Evolutionary conservation across 2,888 invertebrate species (phyloP).

Genomic region (Microctonus hyperodae): DNA sequence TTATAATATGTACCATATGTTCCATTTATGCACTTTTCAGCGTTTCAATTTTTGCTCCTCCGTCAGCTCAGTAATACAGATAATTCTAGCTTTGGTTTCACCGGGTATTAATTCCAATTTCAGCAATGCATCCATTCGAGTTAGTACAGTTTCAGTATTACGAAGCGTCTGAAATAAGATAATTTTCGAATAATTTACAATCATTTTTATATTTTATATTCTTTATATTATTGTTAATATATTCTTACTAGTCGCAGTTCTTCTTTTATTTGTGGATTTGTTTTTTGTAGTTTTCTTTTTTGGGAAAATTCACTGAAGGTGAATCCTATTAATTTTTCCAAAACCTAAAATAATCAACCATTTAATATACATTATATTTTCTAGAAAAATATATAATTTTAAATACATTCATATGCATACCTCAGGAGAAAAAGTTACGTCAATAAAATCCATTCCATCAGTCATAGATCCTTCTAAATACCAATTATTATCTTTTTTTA

Average conservation of each 20-base stretch:
- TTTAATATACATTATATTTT: slow-evolving; percentile 17
- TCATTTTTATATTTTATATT: slow-evolving; percentile 11
- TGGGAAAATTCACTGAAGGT: slow-evolving; percentile 49
- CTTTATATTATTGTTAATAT: not conserved
- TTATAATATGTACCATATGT: too few species aligned
- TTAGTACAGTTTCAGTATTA: slow-evolving; percentile 48
- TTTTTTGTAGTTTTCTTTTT: slow-evolving; percentile 51
- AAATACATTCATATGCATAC: slow-evolving; percentile 49
- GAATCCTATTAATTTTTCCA: slow-evolving; percentile 52
- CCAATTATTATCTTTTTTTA: slow-evolving; percentile 66
- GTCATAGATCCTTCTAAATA: slow-evolving; percentile 67
- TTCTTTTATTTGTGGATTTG: slow-evolving; percentile 49
- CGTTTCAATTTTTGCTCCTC: slow-evolving; percentile 39
- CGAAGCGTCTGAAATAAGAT: slow-evolving; percentile 46
- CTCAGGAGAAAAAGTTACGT: slow-evolving; percentile 68
- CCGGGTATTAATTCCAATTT: slow-evolving; percentile 47
- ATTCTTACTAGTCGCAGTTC: slow-evolving; percentile 47
- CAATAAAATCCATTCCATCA: slow-evolving; percentile 68
- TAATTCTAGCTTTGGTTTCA: slow-evolving; percentile 31
- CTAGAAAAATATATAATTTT: not conserved
- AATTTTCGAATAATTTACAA: not conserved
- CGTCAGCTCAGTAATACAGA: not conserved
- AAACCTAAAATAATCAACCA: slow-evolving; percentile 42
- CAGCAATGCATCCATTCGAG: slow-evolving; percentile 48
- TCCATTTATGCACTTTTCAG: not conserved